A percentile compares a stretch with the other conserved stretches of the same genome.
These are phyloP conservation scores for Crambe crambe DNA, from an alignment of 37 sponge, comb jelly and placozoan genomes.

Conservation along the genomic window DNA sequence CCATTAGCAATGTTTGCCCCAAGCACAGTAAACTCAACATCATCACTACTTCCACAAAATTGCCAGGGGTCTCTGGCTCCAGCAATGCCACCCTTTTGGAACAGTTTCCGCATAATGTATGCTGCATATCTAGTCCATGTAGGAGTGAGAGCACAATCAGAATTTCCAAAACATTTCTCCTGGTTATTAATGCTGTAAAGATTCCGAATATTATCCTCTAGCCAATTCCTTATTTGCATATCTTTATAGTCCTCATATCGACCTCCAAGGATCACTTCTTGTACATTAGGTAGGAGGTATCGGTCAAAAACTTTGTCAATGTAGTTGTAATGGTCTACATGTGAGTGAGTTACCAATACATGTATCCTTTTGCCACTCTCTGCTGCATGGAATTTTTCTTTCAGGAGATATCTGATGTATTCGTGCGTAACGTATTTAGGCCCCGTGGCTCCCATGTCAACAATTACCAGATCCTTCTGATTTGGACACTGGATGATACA, in stretches of 20 bases:
- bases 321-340: slow-evolving; percentile 24
- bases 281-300: not conserved
- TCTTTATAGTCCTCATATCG: not conserved
- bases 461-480: slow-evolving; percentile 35
- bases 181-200: slow-evolving; percentile 17
- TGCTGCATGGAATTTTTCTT: slow-evolving; percentile 21
- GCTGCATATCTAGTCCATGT: not conserved
- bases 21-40: slow-evolving; percentile 13
- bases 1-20: slow-evolving; percentile 25
- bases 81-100: not conserved
- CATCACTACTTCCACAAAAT: not conserved
- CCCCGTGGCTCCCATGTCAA: slow-evolving; percentile 47
- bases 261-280: slow-evolving; percentile 3
- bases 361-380: slow-evolving; percentile 1
- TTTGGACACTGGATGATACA: slow-evolving; percentile 55
- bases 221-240: not conserved
- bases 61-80: slow-evolving; percentile 23
- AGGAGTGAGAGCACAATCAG: slow-evolving; percentile 3
- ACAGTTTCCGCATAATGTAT: not conserved
- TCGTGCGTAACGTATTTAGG: not conserved
- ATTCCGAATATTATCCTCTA: not conserved
- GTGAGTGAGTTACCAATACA: slow-evolving; percentile 8
- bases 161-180: slow-evolving; percentile 9
- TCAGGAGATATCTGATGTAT: slow-evolving; percentile 10
- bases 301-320: not conserved